These are phyloP conservation scores for Phallusia fumigata DNA, from an alignment of 23 tunicate species.

Conservation along the genomic window DNA sequence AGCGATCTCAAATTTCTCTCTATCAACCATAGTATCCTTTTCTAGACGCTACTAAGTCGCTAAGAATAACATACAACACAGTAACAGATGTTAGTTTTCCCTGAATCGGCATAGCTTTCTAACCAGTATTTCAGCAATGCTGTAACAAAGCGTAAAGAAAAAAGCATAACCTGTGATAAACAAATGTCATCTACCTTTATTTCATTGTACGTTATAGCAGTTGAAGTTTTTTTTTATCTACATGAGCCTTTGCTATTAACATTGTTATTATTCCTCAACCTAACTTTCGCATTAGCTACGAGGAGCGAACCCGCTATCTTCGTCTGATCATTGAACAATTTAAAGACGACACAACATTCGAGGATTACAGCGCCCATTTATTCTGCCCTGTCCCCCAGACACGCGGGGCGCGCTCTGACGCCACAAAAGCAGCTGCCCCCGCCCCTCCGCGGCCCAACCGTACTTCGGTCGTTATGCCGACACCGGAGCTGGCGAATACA, in stretches of 20 bases:
- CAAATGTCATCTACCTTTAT: too few relatives aligned
- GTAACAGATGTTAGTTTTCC: too few relatives aligned
- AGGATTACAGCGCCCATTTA: constrained; percentile 72
- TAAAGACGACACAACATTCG: constrained; percentile 70
- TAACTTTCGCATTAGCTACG: constrained; percentile 45
- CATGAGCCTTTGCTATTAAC: too few relatives aligned
- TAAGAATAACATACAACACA: too few relatives aligned
- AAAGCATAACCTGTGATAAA: too few relatives aligned
- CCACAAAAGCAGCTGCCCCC: constrained; percentile 7
- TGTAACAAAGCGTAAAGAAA: too few relatives aligned
- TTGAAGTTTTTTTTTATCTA: too few relatives aligned
- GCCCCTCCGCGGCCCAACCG: background rate
- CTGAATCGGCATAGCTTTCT: too few relatives aligned
- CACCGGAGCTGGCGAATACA: background rate
- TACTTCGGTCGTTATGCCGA: background rate
- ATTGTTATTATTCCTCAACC: constrained; percentile 15
- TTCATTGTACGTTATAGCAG: too few relatives aligned
- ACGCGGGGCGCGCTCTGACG: constrained; percentile 1
- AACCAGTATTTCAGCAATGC: too few relatives aligned
- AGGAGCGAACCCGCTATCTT: constrained; percentile 73
- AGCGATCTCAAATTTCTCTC: constrained; percentile 66
- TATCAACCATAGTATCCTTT: constrained; percentile 85
- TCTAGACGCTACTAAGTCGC: background rate
- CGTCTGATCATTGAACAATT: constrained; percentile 70
- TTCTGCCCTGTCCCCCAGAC: constrained; percentile 56